Percentiles rank a stretch among this genome's conserved stretches.
These are phyloP conservation scores for Caracal caracal DNA, from an alignment of 2,113 vertebrate genomes.

Conservation along the genomic window DNA sequence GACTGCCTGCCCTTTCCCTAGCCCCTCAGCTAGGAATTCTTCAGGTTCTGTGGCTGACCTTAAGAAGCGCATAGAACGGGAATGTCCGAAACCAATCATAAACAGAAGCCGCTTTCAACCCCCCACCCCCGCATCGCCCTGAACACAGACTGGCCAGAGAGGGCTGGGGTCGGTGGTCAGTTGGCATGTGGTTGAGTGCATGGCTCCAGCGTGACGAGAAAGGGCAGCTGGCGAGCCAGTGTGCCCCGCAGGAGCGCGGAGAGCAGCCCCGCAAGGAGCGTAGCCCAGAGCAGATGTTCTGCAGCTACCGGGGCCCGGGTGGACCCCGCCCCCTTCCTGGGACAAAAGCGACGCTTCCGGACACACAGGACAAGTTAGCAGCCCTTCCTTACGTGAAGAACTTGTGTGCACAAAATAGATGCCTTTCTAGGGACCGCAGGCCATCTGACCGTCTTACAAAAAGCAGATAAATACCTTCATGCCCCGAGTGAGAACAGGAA, in stretches of 20 bases:
- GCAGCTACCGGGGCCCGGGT: fast-evolving
- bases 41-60: not conserved
- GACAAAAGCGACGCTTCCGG: not conserved
- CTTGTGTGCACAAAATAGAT: not conserved
- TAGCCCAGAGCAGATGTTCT: not conserved
- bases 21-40: not conserved
- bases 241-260: not conserved
- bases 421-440: not conserved
- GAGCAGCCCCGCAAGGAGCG: fast-evolving
- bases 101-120: not conserved
- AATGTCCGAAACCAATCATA: not conserved
- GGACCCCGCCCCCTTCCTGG: not conserved
- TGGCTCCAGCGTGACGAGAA: not conserved
- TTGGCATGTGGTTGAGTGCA: not conserved
- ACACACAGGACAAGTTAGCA: no score
- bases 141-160: not conserved
- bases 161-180: not conserved
- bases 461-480: not conserved
- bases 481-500: not conserved
- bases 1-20: fast-evolving
- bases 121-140: not conserved
- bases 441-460: not conserved
- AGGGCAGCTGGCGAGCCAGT: not conserved
- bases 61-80: not conserved
- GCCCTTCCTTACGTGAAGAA: not conserved